Evolutionary conservation across 2,888 invertebrate species (phyloP).

Genomic region (Noctua comes): DNA sequence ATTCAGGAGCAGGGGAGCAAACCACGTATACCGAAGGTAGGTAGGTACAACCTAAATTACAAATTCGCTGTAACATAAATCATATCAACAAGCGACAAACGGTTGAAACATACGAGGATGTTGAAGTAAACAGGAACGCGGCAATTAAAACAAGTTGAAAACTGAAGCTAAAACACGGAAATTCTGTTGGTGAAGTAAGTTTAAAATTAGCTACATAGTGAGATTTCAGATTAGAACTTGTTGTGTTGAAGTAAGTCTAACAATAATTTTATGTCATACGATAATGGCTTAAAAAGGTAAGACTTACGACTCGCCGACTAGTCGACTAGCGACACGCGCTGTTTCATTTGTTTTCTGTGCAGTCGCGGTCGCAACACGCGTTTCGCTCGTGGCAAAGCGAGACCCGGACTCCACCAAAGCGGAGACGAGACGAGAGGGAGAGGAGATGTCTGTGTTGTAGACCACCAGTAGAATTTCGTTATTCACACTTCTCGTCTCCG

Average conservation of each 20-base stretch:
- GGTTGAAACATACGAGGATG: slow-evolving; percentile 15
- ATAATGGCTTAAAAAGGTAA: not conserved
- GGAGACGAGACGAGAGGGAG: not conserved
- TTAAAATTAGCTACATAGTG: not conserved
- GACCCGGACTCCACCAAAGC: not conserved
- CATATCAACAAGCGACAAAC: slow-evolving; percentile 47
- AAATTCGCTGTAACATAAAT: slow-evolving; percentile 43
- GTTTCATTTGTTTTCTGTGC: not conserved
- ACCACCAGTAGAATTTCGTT: no score
- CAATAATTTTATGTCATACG: not conserved
- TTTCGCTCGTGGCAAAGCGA: not conserved
- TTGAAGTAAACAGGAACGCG: not conserved
- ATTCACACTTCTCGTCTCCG: not conserved
- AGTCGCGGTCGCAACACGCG: not conserved
- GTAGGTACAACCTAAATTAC: slow-evolving; percentile 29
- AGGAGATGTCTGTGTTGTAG: no score
- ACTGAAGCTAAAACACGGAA: no score
- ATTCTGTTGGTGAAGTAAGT: not conserved
- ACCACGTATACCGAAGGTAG: not conserved
- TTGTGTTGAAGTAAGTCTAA: not conserved
- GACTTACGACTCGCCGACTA: not conserved
- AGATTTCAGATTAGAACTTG: not conserved
- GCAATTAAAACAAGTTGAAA: not conserved
- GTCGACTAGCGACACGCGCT: not conserved
- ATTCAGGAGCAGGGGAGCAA: slow-evolving; percentile 39